Evolutionary conservation across 2,888 invertebrate species (phyloP), one percentile per base, ranked within the genome.

Genomic region (Opisthograptis luteolata): DNA sequence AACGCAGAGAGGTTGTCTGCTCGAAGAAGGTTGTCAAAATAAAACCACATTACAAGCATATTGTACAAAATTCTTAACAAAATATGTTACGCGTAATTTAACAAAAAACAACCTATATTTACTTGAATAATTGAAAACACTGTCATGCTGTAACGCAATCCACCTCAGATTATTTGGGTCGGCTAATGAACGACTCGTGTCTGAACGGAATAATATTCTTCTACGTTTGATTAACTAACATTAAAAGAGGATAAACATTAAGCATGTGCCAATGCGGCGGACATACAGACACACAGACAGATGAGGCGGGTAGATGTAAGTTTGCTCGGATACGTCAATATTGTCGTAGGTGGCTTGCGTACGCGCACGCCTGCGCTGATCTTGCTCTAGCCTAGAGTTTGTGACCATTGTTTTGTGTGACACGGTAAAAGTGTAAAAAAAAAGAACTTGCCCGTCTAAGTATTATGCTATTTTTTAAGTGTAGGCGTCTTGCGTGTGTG

Each of bases 251-350:
- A n/a, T n/a, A n/a, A n/a, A n/a, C n/a, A n/a, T n/a, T 50, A 51
- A 36, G 47, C 48, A 42, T 40, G 28, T 48, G 56, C 41, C 54
- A 48, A 46, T 55, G 58, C 51, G 63, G 55, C 25, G 10, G 2
- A 8, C 9, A 25, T 2, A n/a, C n/a, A n/a, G 54, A 30, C 31
- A 54, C 41, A 60, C 58, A 53, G 40, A 52, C 64, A 64, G 63
- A 62, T 63, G 66, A 66, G 41, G 52, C 39, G 17, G 10, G 28
- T 22, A 47, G 40, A 34, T 28, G 45, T 28, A 4, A 10, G 48
- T 57, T 51, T 56, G 31, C 37, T 37, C 2, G 2, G 32, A 69
- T 58, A 7, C 66, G 77, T 84, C 79, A 84, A 85, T 83, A 85
- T 81, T 82, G 65, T 68, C 58, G 56, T 56, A 62, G 57, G 67